Evolutionary conservation across 1,140 invertebrate species (phyloP).

Genomic region (Neotoxoptera formosana): DNA sequence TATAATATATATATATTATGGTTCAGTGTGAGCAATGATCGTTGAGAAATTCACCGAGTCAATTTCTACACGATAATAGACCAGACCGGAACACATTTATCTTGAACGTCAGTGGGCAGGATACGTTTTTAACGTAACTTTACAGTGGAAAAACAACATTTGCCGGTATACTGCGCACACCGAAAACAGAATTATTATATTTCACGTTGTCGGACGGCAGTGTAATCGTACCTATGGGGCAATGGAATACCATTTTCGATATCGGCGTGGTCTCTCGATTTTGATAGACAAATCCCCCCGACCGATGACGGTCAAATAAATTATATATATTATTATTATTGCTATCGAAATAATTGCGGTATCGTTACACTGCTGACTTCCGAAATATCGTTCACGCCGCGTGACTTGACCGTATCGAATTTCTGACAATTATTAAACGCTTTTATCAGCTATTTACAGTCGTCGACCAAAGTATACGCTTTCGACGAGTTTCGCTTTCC

Average conservation of each 20-base stretch:
- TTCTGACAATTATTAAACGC: neutral
- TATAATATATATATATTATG: no score
- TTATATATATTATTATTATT: neutral
- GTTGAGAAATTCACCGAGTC: conserved; percentile 12
- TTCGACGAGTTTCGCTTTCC: neutral
- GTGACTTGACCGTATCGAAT: neutral
- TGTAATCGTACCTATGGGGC: neutral
- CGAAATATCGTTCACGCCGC: neutral
- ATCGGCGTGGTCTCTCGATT: neutral
- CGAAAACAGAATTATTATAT: neutral
- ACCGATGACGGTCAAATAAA: neutral
- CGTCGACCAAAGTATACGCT: neutral
- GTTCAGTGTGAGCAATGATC: neutral
- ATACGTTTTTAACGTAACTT: conserved; percentile 20
- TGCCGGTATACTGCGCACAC: neutral
- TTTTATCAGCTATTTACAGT: neutral
- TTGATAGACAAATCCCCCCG: neutral
- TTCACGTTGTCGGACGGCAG: neutral
- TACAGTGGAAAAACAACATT: neutral
- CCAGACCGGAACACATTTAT: conserved; percentile 38
- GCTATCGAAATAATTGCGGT: neutral
- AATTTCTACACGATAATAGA: neutral
- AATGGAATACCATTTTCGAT: neutral
- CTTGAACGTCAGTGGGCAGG: neutral
- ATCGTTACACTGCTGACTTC: neutral